Base-by-base conservation (phyloP, 2,113 vertebrate species). In the Gasterosteus nipponicus region DNA sequence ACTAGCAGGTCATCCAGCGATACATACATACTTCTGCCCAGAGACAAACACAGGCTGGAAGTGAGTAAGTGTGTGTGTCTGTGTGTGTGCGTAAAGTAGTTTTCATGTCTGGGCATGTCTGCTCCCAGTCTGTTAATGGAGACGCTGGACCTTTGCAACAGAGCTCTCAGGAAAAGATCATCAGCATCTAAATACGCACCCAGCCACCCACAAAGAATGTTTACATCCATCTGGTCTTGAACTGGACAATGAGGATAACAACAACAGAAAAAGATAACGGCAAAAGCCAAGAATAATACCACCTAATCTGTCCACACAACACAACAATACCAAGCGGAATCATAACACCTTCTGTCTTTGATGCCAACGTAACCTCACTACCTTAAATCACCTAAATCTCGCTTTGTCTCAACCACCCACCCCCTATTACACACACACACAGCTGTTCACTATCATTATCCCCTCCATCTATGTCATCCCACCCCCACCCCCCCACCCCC, bases 401-500 rank as follows among this genome's bases (percentile, higher is more conserved):
- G 54, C 69, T 69, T 38, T 3, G 19, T 77, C 35, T 73, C 39
- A 70, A 41, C 53, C 19, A 54, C 71, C 67, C 39, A 80, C 65
- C 82, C 81, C 60, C 62, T 26, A 80, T 63, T 18, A 65, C 10
- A 26, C 79, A 77, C 71, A 75, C 47, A 83, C 79, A 91, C 91
- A 91, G 87, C 89, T 91, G 85, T 84, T 89, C 87, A 83, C 87
- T 54, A 84, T 92, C 86, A 93, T 92, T 91, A 91, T 90, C 89
- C 89, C 69, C 81, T 88, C 84, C 85, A 75, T 91, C 87, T 89
- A 91, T 89, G 89, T 91, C 88, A 91, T 61, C 77, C 10, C 39
- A 62, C 85, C 35, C 35, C 3, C 80, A 83, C 83, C 86, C 83
- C 79, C 67, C 58, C 81, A 26, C 22, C 86, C 85, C 81, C 8